These are phyloP conservation scores for Papilio demoleus DNA, from an alignment of 2,888 invertebrate species.

Conservation along the genomic window DNA sequence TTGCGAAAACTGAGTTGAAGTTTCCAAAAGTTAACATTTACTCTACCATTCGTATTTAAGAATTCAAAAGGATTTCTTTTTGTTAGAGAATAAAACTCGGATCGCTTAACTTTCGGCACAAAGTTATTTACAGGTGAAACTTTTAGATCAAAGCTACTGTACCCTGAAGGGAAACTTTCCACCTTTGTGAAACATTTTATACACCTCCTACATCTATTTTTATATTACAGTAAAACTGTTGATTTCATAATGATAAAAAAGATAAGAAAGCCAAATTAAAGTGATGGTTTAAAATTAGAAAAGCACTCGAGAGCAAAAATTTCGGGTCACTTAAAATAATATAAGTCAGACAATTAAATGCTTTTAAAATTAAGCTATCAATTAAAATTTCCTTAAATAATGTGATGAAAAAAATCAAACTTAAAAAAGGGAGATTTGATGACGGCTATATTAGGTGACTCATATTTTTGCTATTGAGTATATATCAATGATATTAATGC, in stretches of 20 bases:
- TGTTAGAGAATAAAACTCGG: slow-evolving; percentile 26
- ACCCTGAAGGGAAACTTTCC: slow-evolving; percentile 3
- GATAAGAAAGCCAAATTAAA: no score
- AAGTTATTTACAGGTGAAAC: slow-evolving; percentile 30
- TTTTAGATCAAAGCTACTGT: slow-evolving; percentile 23
- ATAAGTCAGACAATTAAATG: no score
- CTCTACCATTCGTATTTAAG: slow-evolving; percentile 11
- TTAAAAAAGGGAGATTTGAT: no score
- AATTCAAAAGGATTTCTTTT: slow-evolving; percentile 19
- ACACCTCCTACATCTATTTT: neutral
- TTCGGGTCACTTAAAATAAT: no score
- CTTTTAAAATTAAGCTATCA: no score
- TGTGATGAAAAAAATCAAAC: no score
- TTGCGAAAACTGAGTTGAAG: neutral
- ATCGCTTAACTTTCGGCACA: slow-evolving; percentile 22
- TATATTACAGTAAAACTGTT: neutral
- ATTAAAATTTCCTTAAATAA: no score
- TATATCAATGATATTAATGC: no score
- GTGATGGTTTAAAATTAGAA: no score
- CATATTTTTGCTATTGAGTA: no score
- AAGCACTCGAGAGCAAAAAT: no score
- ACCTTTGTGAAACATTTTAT: neutral
- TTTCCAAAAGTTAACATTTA: neutral
- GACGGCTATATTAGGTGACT: no score
- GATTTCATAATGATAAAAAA: neutral